phyloP scores from a whole-genome alignment of 2,113 vertebrate species.

The human (Homo sapiens) region GRCh38 chr15:45040001-45040500 shows the following conservation, averaged over 20 bases:
- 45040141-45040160: background rate
- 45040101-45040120: background rate
- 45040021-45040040: background rate
- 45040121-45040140: background rate
- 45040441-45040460: slow-evolving; percentile 79
- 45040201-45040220: background rate
- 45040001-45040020: background rate
- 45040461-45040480: background rate
- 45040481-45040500: background rate
- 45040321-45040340: background rate
- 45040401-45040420: slow-evolving; percentile 85
- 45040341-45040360: background rate
- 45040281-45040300: background rate
- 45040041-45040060: background rate
- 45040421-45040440: slow-evolving; percentile 85
- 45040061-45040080: background rate
- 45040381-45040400: slow-evolving; percentile 53
- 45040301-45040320: background rate
- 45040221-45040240: background rate
- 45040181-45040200: background rate
- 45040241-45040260: background rate
- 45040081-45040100: background rate
- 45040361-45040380: slow-evolving; percentile 56
- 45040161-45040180: background rate
- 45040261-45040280: background rate